Percentiles rank a stretch among this genome's conserved stretches.
Evolutionary conservation across 1,140 invertebrate species (phyloP).

Genomic region (Triops cancriformis): DNA sequence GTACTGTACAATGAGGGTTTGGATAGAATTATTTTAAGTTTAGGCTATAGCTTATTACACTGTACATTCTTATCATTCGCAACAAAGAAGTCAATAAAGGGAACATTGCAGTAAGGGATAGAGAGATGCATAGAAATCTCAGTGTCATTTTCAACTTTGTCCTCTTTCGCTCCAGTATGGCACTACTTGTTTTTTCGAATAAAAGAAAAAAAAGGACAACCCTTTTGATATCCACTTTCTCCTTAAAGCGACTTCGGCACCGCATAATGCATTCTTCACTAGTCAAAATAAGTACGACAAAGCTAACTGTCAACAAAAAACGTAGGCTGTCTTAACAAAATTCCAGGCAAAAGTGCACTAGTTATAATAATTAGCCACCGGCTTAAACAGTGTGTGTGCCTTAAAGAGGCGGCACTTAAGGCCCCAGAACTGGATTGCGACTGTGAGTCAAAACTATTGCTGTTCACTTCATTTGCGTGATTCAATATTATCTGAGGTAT

Average conservation of each 20-base stretch:
- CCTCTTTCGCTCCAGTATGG: constrained; percentile 1
- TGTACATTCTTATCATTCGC: not conserved
- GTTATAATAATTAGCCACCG: not conserved
- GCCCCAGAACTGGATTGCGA: constrained; percentile 1
- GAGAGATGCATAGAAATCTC: constrained; percentile 10
- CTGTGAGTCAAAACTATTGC: not conserved
- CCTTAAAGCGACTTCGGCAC: not conserved
- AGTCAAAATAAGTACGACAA: not conserved
- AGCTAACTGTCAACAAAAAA: not conserved
- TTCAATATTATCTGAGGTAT: not conserved
- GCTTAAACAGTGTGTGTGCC: not conserved
- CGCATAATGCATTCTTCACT: not conserved
- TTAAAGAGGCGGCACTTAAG: constrained; percentile 4
- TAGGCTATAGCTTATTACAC: constrained; percentile 10
- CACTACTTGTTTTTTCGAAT: not conserved
- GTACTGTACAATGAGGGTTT: constrained; percentile 1
- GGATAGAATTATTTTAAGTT: constrained; percentile 1
- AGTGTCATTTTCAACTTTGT: not conserved
- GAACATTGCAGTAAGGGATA: not conserved
- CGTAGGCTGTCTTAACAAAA: not conserved
- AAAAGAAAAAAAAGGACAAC: not conserved
- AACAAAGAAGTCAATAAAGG: not conserved
- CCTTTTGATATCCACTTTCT: not conserved
- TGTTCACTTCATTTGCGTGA: not conserved
- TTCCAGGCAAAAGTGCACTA: not conserved